Percentiles rank a stretch among this genome's conserved stretches.
Evolutionary conservation across 2,113 vertebrate species (phyloP).

Genomic region (Terrapene triunguis): DNA sequence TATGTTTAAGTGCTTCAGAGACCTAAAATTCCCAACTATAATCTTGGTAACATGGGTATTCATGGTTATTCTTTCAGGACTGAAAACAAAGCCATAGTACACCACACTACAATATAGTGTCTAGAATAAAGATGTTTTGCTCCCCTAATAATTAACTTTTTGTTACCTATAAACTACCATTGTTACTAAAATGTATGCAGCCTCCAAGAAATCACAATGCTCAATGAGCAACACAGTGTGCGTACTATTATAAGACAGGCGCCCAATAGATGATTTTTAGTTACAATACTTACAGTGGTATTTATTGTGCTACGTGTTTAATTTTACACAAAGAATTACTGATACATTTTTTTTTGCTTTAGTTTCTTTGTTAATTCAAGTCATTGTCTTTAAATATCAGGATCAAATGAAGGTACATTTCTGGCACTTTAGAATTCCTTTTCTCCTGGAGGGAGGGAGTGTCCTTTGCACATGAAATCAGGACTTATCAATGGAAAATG

Average conservation of each 20-base stretch:
- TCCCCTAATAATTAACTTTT: neutral
- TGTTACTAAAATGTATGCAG: neutral
- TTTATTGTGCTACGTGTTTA: neutral
- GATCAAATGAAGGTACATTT: neutral
- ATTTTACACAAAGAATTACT: neutral
- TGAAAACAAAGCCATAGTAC: neutral
- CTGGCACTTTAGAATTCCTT: neutral
- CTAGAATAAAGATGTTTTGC: neutral
- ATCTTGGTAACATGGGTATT: neutral
- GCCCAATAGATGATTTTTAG: neutral
- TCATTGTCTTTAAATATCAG: neutral
- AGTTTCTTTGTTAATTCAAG: neutral
- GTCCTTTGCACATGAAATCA: neutral
- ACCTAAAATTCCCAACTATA: constrained; percentile 31
- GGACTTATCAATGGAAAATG: neutral
- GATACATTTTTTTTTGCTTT: neutral
- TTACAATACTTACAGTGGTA: neutral
- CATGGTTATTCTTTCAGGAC: constrained; percentile 20
- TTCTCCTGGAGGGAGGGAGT: neutral
- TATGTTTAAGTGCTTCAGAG: neutral
- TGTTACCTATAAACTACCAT: neutral
- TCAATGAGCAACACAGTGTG: fast-evolving
- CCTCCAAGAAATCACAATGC: neutral
- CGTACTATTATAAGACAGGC: neutral
- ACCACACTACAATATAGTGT: neutral